These are phyloP conservation scores for Halictus rubicundus DNA, from an alignment of 1,140 invertebrate species.

Conservation along the genomic window DNA sequence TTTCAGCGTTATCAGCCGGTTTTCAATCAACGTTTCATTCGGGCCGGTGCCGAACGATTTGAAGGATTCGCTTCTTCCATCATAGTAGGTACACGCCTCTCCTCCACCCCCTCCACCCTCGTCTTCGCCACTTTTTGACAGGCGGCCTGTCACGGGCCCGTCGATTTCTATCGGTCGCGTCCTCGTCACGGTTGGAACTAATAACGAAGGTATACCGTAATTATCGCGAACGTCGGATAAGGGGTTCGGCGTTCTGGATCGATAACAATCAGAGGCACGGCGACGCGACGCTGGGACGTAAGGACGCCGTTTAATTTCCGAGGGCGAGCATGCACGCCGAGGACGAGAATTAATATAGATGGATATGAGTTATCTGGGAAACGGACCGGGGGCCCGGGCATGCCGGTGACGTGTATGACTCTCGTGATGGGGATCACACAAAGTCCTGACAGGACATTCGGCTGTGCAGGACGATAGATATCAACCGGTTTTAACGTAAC, in stretches of 20 bases:
- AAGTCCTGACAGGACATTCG: conserved; percentile 75
- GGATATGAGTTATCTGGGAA: conserved; percentile 73
- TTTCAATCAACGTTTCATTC: no score
- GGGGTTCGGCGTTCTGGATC: conserved; percentile 44
- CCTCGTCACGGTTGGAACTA: conserved; percentile 4
- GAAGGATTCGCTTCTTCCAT: no score
- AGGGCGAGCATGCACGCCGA: conserved; percentile 55
- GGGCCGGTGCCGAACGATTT: no score
- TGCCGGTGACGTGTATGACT: conserved; percentile 77
- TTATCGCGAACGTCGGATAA: conserved; percentile 45
- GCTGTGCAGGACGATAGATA: conserved; percentile 71
- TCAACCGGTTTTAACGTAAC: conserved; percentile 76
- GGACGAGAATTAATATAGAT: conserved; percentile 74
- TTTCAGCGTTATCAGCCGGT: no score
- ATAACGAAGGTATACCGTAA: conserved; percentile 40
- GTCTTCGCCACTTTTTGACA: no score
- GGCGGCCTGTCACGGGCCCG: no score
- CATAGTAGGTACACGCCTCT: no score
- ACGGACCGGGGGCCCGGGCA: conserved; percentile 56
- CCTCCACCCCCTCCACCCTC: no score
- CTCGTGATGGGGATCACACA: conserved; percentile 72
- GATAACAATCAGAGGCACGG: conserved; percentile 52
- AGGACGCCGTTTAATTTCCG: conserved; percentile 63
- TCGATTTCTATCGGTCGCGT: conserved; percentile 1
- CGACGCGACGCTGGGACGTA: conserved; percentile 34